phyloP scores from a whole-genome alignment of 2,113 vertebrate genomes.

The Gasterosteus aculeatus region DNA sequence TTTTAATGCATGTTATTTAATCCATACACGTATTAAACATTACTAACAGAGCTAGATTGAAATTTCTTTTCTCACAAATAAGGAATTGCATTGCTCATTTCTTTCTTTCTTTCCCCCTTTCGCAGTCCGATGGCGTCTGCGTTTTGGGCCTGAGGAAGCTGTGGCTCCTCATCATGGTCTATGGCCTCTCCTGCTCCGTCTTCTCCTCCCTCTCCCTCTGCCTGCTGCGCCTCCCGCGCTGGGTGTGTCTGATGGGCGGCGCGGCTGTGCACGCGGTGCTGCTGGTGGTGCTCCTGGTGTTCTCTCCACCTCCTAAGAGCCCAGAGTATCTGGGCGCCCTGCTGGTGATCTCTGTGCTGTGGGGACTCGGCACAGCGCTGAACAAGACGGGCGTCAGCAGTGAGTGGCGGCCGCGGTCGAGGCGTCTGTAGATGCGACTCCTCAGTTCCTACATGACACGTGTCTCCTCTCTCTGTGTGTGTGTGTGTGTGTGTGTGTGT shows the following conservation, averaged over 20 bases:
- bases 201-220: constrained; percentile 84
- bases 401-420: constrained; percentile 79
- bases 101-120: constrained; percentile 1
- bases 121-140: constrained; percentile 93
- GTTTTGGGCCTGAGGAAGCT: constrained; percentile 87
- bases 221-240: constrained; percentile 82
- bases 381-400: constrained; percentile 94
- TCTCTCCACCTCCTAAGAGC: constrained; percentile 67
- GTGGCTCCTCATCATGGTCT: constrained; percentile 85
- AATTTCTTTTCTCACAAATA: too few species aligned
- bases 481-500: constrained; percentile 11
- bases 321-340: constrained; percentile 68
- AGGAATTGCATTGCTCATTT: background rate
- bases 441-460: background rate
- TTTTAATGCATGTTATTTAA: background rate
- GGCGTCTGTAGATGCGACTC: background rate
- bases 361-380: constrained; percentile 89
- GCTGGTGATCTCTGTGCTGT: constrained; percentile 81
- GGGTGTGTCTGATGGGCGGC: constrained; percentile 81
- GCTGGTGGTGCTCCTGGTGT: constrained; percentile 85
- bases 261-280: constrained; percentile 82
- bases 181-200: constrained; percentile 84
- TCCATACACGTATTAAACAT: background rate
- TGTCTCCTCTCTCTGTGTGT: too few species aligned
- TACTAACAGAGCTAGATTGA: too few species aligned